Evolutionary conservation across 2,797 vertebrate species (phyloP), one percentile per base, ranked within the genome.

Genomic region (Otolemur crassicaudatus): DNA sequence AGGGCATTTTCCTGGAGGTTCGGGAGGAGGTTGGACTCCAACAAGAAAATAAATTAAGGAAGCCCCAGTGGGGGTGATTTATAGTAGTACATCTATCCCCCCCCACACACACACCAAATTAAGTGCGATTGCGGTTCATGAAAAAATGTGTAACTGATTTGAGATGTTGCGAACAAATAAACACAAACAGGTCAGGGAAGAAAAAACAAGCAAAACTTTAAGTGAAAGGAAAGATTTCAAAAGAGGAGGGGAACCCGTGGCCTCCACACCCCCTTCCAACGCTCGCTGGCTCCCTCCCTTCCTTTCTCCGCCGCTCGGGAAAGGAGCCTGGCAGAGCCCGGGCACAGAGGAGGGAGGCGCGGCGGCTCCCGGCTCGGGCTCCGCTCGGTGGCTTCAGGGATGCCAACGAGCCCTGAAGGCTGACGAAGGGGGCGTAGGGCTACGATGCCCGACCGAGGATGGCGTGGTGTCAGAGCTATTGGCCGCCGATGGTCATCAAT

Each of bases 401-500:
- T 97, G 97, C 97, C 97, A 76, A 10, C 61, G 81, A 89, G 95
- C 92, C 77, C 65, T 37, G 87, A 95, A 96, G 96, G 98, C 97
- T 95, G 98, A 98, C 87, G 96, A 97, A 97, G 93, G 93, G 87
- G 67, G 70, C 43, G 89, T 81, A 91, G 97, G 98, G 97, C 97
- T 98, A 94, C 93, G 96, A 98, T 99, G 98, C 98, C 98, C 98
- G 95, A 98, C 98, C 98, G 98, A 97, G 97, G 98, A 98, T 98
- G 98, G 98, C 98, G 98, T 94, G 91, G 96, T 98, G 98, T 98
- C 98, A 98, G 98, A 98, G 98, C 98, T 98, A 97, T 98, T 98
- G 99, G 98, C 97, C 98, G 97, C 98, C 98, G 89, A 97, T 98
- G 98, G 96, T 93, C 98, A 97, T 98, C 99, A 98, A 98, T 99